Evolutionary conservation across 2,113 vertebrate genomes (phyloP).

Genomic region (Pelodiscus sinensis): DNA sequence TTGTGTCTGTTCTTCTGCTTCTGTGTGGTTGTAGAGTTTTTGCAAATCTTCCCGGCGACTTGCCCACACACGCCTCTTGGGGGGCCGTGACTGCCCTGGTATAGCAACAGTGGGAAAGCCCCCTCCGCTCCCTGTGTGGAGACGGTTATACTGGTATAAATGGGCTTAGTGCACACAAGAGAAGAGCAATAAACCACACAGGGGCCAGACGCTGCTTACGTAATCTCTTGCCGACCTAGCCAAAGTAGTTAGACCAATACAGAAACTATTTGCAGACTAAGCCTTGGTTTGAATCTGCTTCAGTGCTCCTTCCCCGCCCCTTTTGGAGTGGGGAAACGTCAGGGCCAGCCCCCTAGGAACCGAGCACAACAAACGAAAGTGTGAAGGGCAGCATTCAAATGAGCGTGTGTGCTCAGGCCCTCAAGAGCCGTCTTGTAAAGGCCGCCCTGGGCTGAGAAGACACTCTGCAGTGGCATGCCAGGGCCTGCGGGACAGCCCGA

Average conservation of each 20-base stretch:
- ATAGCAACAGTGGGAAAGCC: background rate
- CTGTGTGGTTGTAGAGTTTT: background rate
- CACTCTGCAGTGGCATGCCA: background rate
- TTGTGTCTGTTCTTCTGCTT: background rate
- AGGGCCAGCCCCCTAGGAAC: rapidly evolving
- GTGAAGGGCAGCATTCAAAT: background rate
- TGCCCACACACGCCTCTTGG: no score
- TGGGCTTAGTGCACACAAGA: background rate
- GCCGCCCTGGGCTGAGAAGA: background rate
- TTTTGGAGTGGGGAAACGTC: background rate
- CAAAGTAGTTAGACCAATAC: background rate
- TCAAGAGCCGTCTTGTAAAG: background rate
- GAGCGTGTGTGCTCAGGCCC: rapidly evolving
- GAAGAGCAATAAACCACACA: rapidly evolving
- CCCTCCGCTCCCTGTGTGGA: background rate
- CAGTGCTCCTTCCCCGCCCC: background rate
- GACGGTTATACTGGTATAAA: background rate
- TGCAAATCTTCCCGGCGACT: background rate
- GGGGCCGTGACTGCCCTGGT: background rate
- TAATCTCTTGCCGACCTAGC: background rate
- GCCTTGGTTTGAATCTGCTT: background rate
- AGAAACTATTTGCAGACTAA: background rate
- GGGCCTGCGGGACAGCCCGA: background rate
- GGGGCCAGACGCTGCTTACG: background rate
- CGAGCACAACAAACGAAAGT: rapidly evolving